Base-by-base conservation (phyloP, 2,113 vertebrate genomes). In the Ochotona curzoniae region DNA sequence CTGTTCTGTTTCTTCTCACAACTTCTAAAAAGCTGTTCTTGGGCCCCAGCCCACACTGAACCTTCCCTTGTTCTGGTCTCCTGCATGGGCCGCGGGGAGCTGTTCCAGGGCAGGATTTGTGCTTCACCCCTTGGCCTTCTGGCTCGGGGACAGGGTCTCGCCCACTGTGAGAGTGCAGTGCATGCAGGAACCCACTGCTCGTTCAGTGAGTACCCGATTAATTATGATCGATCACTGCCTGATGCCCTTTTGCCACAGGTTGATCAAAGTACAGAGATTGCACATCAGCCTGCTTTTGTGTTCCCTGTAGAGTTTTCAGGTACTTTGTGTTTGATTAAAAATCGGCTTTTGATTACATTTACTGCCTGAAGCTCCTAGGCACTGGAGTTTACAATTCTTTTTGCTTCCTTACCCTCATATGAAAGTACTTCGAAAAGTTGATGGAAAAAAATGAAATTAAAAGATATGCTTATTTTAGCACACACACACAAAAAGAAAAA, bases 131-230 rank as follows among this genome's bases (percentile, higher is more conserved):
- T 71, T 49, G 3, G 6, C n/a, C 44, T 28, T 35, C 12, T 26
- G 51, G 15, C 70, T 69, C 26, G 30, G 32, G 86, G 60, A 20
- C 1, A 1, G 64, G 30, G 60, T 15, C 28, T 7, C 35, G n/a
- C n/a, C 6, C 0, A 20, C 5, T 3, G 23, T 1, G 5, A 49
- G 38, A 5, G 25, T 14, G 5, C 14, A 2, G 1, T 4, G 60
- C 20, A 28, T 32, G 18, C n/a, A 35, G 26, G 85, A 66, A 47
- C 25, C 1, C 4, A 12, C 30, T 44, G 5, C 13, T n/a, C 44
- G 51, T 35, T 4, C 49, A 35, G 63, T 3, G 61, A 15, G 57
- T 18, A 44, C 38, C 38, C 38, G 38, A 6, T 44, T 44, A 44
- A 44, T 32, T 18, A 47, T 8, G 3, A 17, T 4, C 26, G 54